Percentiles rank a stretch among this genome's conserved stretches.
Evolutionary conservation across 2,888 invertebrate genomes (phyloP).

Genomic region (Agriopis aurantiaria): DNA sequence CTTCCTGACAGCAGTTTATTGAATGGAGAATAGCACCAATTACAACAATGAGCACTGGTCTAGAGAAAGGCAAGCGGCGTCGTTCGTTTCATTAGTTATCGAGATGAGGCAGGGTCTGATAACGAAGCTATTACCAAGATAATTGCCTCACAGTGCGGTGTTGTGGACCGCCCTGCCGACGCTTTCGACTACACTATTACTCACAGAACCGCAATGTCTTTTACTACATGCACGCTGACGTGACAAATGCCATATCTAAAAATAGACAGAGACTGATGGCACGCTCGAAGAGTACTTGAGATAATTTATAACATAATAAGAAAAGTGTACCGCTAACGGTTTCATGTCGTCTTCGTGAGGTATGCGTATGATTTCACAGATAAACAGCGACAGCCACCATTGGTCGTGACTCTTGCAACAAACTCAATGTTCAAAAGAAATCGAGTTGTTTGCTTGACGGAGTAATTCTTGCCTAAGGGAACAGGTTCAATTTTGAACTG

Average conservation of each 20-base stretch:
- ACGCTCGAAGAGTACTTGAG: constrained; percentile 42
- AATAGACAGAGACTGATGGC: constrained; percentile 44
- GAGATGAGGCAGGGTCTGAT: constrained; percentile 72
- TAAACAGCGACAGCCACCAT: constrained; percentile 46
- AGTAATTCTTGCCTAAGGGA: constrained; percentile 12
- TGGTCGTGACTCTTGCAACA: constrained; percentile 39
- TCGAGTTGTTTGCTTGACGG: constrained; percentile 10
- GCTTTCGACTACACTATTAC: constrained; percentile 49
- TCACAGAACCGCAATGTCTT: constrained; percentile 43
- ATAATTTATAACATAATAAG: constrained; percentile 46
- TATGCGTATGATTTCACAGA: constrained; percentile 49
- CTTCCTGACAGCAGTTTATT: constrained; percentile 33
- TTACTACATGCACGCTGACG: constrained; percentile 47
- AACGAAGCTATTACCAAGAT: constrained; percentile 75
- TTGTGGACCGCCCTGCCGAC: constrained; percentile 59
- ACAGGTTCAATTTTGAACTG: constrained; percentile 28
- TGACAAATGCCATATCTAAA: constrained; percentile 53
- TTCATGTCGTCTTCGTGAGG: constrained; percentile 53
- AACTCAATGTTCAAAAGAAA: constrained; percentile 21
- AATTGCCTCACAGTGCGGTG: constrained; percentile 64
- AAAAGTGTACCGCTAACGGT: constrained; percentile 57
- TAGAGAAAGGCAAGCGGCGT: constrained; percentile 59
- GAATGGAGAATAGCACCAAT: constrained; percentile 48
- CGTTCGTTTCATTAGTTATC: constrained; percentile 66
- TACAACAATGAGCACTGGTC: constrained; percentile 47